phyloP scores from a whole-genome alignment of 2,113 vertebrate species.

The Vidua macroura region DNA sequence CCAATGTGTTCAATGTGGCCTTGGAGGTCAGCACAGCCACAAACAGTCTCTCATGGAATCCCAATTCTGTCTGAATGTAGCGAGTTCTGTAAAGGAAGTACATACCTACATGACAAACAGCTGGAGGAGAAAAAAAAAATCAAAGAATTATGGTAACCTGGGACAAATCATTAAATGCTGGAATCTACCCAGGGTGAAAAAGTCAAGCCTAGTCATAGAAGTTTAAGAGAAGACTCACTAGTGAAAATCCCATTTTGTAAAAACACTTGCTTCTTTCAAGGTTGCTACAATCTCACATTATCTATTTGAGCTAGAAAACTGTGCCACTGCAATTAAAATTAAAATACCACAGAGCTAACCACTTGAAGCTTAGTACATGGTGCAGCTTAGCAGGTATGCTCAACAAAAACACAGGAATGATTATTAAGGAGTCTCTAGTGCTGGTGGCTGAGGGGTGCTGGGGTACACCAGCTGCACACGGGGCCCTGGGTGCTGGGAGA shows the following conservation, averaged over 20 bases:
- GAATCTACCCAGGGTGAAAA: background rate
- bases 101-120: background rate
- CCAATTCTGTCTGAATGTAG: constrained; percentile 95
- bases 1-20: constrained; percentile 86
- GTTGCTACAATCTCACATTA: background rate
- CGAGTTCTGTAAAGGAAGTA: constrained; percentile 81
- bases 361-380: background rate
- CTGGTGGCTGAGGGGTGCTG: background rate
- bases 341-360: background rate
- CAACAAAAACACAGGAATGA: background rate
- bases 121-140: background rate
- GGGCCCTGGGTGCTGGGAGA: background rate
- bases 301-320: background rate
- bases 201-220: background rate
- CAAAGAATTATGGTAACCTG: background rate
- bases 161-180: background rate
- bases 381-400: background rate
- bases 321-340: background rate
- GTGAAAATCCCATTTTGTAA: background rate
- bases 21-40: constrained; percentile 90
- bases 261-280: background rate
- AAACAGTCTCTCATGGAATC: constrained; percentile 91
- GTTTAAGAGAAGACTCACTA: background rate
- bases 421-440: background rate
- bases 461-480: background rate